Conservation (phyloP, 1,140 invertebrate species). For the Drosophila tristis region DNA sequence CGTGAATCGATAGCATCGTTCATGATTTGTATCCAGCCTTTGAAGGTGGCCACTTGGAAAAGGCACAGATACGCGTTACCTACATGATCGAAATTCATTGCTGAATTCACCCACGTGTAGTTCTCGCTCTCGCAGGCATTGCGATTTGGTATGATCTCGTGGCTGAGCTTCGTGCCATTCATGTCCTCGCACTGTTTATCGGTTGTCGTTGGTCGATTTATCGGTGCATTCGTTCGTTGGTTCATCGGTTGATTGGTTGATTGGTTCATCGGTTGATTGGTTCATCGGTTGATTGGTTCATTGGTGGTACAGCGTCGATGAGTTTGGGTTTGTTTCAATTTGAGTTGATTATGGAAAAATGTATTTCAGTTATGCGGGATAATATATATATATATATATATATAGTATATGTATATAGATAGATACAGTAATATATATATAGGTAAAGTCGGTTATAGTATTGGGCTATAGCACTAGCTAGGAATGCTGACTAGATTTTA, state of each 20-base stretch:
- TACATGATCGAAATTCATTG: constrained; percentile 99
- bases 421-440: background rate
- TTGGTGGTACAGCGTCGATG: constrained; percentile 28
- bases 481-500: constrained; percentile 41
- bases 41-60: constrained; percentile 99
- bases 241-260: background rate
- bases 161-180: constrained; percentile 91
- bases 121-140: constrained; percentile 94
- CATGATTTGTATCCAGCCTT: constrained; percentile 98
- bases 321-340: constrained; percentile 53
- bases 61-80: constrained; percentile 98
- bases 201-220: constrained; percentile 11
- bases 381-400: constrained; percentile 37
- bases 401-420: constrained; percentile 7
- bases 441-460: constrained; percentile 6
- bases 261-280: constrained; percentile 14
- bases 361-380: constrained; percentile 67
- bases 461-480: constrained; percentile 39
- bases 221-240: background rate
- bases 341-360: constrained; percentile 60
- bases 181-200: constrained; percentile 91
- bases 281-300: no score
- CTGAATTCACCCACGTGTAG: constrained; percentile 97
- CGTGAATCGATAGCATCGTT: constrained; percentile 98
- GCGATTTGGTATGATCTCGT: constrained; percentile 93